Evolutionary conservation across 2,113 vertebrate genomes (phyloP).

Genomic region (Lasiurus cinereus): DNA sequence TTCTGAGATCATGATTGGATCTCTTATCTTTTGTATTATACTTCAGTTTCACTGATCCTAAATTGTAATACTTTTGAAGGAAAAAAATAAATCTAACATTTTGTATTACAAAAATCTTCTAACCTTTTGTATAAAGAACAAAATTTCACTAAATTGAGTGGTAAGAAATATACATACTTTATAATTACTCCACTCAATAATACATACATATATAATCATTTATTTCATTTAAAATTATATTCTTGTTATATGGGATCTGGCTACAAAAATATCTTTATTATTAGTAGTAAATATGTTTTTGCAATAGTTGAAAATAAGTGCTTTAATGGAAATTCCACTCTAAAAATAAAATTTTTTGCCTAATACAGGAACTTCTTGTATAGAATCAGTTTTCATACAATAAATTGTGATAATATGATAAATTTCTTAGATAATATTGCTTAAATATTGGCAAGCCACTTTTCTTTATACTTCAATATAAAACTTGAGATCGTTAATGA

Average conservation of each 20-base stretch:
- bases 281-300: background rate
- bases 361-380: background rate
- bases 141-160: background rate
- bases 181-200: background rate
- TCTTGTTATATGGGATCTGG: background rate
- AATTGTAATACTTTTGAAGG: constrained; percentile 21
- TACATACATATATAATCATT: background rate
- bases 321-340: background rate
- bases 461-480: constrained; percentile 15
- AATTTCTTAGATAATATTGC: background rate
- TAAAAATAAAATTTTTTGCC: background rate
- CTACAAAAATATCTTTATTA: background rate
- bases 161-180: background rate
- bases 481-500: background rate
- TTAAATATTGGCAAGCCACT: background rate
- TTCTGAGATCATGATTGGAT: constrained; percentile 5
- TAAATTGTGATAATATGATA: background rate
- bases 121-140: constrained; percentile 37
- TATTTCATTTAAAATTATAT: background rate
- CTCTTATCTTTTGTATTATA: constrained; percentile 34
- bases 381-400: background rate
- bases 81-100: background rate
- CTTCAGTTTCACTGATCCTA: constrained; percentile 42
- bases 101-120: constrained; percentile 21
- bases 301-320: background rate